Percentiles rank a stretch among this genome's conserved stretches.
These are phyloP conservation scores for Nesospiza acunhae DNA, from an alignment of 2,113 vertebrate species.

Conservation along the genomic window DNA sequence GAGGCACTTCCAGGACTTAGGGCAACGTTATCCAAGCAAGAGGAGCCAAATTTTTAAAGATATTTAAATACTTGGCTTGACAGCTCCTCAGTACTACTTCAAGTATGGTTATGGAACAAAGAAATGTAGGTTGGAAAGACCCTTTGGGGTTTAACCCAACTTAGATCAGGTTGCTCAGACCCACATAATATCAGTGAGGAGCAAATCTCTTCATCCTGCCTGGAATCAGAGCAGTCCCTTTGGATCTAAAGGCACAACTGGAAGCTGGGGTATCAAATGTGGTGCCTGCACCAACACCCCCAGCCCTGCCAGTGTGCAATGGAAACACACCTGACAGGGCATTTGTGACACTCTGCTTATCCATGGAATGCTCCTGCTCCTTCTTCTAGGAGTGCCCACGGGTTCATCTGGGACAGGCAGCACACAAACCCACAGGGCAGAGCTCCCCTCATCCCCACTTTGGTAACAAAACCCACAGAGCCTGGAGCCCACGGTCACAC, in stretches of 20 bases:
- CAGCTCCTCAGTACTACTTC: not conserved
- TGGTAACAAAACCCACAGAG: fast-evolving
- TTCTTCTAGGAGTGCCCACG: not conserved
- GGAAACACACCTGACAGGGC: not conserved
- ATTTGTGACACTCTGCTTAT: not conserved
- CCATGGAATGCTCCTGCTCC: not conserved
- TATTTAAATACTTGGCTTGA: not conserved
- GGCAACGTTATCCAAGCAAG: not conserved
- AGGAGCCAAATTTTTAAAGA: not conserved
- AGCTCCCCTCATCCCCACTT: not conserved
- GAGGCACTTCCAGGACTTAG: not conserved
- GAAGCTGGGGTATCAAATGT: not conserved
- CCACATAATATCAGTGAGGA: not conserved
- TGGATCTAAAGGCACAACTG: not conserved
- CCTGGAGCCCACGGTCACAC: fast-evolving
- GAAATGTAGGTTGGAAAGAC: not conserved
- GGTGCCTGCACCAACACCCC: not conserved
- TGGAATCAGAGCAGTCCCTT: not conserved
- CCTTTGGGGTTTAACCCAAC: not conserved
- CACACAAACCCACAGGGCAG: not conserved
- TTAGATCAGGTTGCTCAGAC: not conserved
- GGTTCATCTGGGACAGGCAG: not conserved
- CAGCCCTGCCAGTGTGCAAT: fast-evolving
- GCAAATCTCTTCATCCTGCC: not conserved
- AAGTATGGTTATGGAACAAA: not conserved